Evolutionary conservation across 1,140 invertebrate species (phyloP).

Genomic region (Ruditapes philippinarum): DNA sequence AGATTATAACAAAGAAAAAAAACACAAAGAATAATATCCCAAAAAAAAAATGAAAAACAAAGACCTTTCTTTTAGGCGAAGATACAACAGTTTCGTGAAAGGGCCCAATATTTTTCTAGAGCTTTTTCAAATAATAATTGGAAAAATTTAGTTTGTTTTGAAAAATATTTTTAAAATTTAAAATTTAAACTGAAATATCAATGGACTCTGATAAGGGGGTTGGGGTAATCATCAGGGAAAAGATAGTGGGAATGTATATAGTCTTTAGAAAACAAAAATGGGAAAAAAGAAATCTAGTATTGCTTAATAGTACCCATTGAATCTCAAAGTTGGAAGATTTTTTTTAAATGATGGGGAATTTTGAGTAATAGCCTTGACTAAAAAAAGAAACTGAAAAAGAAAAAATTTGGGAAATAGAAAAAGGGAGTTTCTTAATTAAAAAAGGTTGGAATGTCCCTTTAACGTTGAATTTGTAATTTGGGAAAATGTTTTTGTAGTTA

Average conservation of each 20-base stretch:
- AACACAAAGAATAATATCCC: not conserved
- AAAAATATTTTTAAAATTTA: constrained; percentile 2
- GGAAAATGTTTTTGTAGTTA: too few relatives aligned
- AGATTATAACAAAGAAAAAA: too few relatives aligned
- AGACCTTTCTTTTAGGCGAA: not conserved
- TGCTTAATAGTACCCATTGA: too few relatives aligned
- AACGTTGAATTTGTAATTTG: too few relatives aligned
- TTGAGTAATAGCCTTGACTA: too few relatives aligned
- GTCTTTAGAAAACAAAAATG: not conserved
- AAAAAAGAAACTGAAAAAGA: too few relatives aligned
- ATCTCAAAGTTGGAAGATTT: too few relatives aligned
- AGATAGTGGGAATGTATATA: not conserved
- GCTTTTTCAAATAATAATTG: not conserved
- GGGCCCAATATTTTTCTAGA: not conserved
- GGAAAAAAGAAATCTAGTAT: too few relatives aligned
- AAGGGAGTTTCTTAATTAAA: too few relatives aligned
- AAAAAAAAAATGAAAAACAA: not conserved
- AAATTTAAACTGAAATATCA: constrained; percentile 3
- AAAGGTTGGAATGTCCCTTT: too few relatives aligned
- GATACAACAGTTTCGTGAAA: not conserved
- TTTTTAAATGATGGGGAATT: too few relatives aligned
- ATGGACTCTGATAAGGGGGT: not conserved
- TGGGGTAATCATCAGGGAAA: not conserved
- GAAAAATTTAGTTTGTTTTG: not conserved
- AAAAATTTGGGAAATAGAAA: too few relatives aligned